Evolutionary conservation across 2,113 vertebrate genomes (phyloP).

Genomic region (Brienomyrus brachyistius): DNA sequence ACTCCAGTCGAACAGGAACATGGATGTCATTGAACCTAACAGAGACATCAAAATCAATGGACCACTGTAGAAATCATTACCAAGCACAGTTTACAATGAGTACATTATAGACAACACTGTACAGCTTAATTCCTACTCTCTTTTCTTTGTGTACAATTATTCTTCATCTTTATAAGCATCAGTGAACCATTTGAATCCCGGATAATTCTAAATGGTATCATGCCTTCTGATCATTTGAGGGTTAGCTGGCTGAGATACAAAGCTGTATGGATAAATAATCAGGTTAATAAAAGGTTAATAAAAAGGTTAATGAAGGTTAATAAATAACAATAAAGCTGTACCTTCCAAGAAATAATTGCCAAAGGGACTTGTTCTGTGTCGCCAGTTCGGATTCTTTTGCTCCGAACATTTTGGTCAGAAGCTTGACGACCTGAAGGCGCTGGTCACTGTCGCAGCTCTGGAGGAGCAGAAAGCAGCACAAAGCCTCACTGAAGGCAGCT

Average conservation of each 20-base stretch:
- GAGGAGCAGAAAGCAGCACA: slow-evolving; percentile 22
- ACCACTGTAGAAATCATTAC: not conserved
- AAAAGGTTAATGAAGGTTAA: not conserved
- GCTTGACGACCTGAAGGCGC: slow-evolving; percentile 92
- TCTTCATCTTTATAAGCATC: not conserved
- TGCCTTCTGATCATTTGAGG: not conserved
- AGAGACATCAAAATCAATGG: not conserved
- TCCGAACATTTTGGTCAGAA: slow-evolving; percentile 98
- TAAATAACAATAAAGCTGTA: slow-evolving; percentile 35
- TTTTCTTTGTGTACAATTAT: not conserved
- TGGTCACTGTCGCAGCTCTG: slow-evolving; percentile 98
- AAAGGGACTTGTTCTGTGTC: slow-evolving; percentile 94
- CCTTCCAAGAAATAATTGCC: slow-evolving; percentile 98
- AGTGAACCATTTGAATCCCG: not conserved
- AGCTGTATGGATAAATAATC: not conserved
- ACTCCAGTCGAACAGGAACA: slow-evolving; percentile 93
- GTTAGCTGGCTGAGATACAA: not conserved
- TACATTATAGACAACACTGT: not conserved
- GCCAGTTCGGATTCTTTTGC: slow-evolving; percentile 95
- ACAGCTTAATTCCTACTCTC: not conserved
- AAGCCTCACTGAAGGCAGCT: not conserved
- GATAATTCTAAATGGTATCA: not conserved
- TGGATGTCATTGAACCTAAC: slow-evolving; percentile 96
- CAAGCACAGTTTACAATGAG: not conserved
- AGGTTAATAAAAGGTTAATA: not conserved